phyloP scores from a whole-genome alignment of 2,113 vertebrate species.

The Plotosus lineatus region DNA sequence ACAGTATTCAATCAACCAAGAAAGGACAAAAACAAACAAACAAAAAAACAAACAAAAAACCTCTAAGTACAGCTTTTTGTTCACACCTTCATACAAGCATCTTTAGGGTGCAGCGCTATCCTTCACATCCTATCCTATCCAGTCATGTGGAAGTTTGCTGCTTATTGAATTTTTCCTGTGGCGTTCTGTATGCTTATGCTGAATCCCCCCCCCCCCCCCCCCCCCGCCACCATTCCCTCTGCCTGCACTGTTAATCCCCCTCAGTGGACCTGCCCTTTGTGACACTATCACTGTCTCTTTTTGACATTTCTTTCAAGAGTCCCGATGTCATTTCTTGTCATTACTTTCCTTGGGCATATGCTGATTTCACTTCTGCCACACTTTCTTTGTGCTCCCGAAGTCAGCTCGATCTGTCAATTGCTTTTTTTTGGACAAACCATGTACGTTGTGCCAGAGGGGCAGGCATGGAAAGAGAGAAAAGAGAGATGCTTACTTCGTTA shows the following conservation, averaged over 20 bases:
- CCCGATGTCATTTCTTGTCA: slow-evolving; percentile 70
- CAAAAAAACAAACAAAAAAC: no score
- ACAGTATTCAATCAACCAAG: slow-evolving; percentile 40
- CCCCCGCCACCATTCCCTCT: slow-evolving; percentile 65
- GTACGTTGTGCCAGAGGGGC: background rate
- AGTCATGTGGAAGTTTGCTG: slow-evolving; percentile 24
- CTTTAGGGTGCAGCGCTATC: background rate
- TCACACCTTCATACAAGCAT: background rate
- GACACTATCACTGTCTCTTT: slow-evolving; percentile 69
- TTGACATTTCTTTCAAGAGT: slow-evolving; percentile 65
- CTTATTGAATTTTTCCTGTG: slow-evolving; percentile 60
- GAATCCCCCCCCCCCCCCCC: slow-evolving; percentile 57
- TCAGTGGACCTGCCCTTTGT: slow-evolving; percentile 65
- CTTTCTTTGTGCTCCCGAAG: slow-evolving; percentile 67
- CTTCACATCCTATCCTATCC: background rate
- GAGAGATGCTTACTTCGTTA: background rate
- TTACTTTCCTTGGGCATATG: slow-evolving; percentile 72
- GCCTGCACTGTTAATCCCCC: slow-evolving; percentile 73
- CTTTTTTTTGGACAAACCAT: background rate
- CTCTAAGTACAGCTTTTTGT: slow-evolving; percentile 3
- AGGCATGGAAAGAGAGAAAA: background rate
- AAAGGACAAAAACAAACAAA: slow-evolving; percentile 1
- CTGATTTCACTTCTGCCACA: slow-evolving; percentile 71
- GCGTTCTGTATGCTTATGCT: slow-evolving; percentile 41
- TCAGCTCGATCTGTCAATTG: slow-evolving; percentile 46